Evolutionary conservation across 1,140 invertebrate species (phyloP).

Genomic region (Apis dorsata): DNA sequence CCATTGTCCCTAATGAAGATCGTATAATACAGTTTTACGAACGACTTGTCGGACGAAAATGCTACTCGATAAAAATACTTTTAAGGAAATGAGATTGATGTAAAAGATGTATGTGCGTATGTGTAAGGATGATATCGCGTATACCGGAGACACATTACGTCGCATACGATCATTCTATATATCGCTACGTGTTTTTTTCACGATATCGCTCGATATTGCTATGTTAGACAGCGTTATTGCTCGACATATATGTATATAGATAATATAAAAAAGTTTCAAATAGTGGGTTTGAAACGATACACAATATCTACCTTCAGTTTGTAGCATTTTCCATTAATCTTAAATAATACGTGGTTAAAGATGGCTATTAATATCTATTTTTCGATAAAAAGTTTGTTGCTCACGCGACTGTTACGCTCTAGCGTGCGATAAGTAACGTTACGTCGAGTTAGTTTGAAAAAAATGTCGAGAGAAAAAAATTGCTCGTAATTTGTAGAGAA

Average conservation of each 20-base stretch:
- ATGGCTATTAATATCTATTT: constrained; percentile 46
- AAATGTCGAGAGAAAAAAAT: constrained; percentile 33
- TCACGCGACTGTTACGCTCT: constrained; percentile 41
- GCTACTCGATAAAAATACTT: constrained; percentile 68
- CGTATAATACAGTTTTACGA: constrained; percentile 58
- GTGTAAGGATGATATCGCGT: constrained; percentile 50
- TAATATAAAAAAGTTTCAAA: constrained; percentile 19
- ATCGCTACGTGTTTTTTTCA: constrained; percentile 3
- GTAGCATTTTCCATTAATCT: constrained; percentile 17
- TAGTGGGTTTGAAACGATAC: too few relatives aligned
- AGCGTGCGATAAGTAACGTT: background rate
- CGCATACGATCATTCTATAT: background rate
- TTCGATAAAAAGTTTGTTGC: constrained; percentile 27
- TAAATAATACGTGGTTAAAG: constrained; percentile 40
- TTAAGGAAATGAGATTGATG: constrained; percentile 71
- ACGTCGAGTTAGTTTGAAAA: constrained; percentile 5
- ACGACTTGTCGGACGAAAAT: constrained; percentile 38
- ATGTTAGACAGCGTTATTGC: constrained; percentile 48
- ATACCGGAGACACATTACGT: constrained; percentile 27
- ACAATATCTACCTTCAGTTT: background rate
- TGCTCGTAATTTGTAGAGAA: constrained; percentile 10
- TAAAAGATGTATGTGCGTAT: constrained; percentile 55
- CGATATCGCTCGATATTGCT: constrained; percentile 51
- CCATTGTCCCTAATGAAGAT: constrained; percentile 40
- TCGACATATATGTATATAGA: too few relatives aligned